phyloP scores from a whole-genome alignment of 2,888 invertebrate species.

The Oscheius onirici region DNA sequence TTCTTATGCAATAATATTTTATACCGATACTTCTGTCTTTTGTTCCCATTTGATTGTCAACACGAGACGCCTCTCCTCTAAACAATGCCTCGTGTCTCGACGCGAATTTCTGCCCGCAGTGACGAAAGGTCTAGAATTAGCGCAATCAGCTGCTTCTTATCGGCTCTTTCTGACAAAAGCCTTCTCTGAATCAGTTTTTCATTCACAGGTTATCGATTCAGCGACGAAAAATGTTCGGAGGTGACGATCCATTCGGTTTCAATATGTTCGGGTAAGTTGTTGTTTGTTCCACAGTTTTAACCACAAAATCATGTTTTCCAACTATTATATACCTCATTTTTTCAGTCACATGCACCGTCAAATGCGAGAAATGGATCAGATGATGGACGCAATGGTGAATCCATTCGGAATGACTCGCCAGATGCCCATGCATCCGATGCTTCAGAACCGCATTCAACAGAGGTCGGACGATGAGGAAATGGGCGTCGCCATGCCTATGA shows the following conservation, averaged over 20 bases:
- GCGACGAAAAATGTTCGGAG: not conserved
- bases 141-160: too few species aligned
- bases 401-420: slow-evolving; percentile 39
- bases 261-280: slow-evolving; percentile 9
- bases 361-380: slow-evolving; percentile 67
- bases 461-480: not conserved
- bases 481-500: slow-evolving; percentile 16
- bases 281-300: not conserved
- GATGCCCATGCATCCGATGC: not conserved
- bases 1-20: too few species aligned
- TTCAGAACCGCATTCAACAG: not conserved
- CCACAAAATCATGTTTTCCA: not conserved
- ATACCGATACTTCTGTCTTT: too few species aligned
- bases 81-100: too few species aligned
- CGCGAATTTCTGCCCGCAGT: too few species aligned
- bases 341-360: slow-evolving; percentile 64
- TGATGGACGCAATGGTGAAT: slow-evolving; percentile 62
- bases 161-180: too few species aligned
- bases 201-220: too few species aligned
- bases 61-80: too few species aligned
- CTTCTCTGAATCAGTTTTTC: too few species aligned
- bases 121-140: too few species aligned
- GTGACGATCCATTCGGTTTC: slow-evolving; percentile 24
- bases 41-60: too few species aligned
- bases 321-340: not conserved